Percentiles rank a stretch among this genome's conserved stretches.
phyloP scores from a whole-genome alignment of 2,888 invertebrate species.

The Linnaemya vulpina region DNA sequence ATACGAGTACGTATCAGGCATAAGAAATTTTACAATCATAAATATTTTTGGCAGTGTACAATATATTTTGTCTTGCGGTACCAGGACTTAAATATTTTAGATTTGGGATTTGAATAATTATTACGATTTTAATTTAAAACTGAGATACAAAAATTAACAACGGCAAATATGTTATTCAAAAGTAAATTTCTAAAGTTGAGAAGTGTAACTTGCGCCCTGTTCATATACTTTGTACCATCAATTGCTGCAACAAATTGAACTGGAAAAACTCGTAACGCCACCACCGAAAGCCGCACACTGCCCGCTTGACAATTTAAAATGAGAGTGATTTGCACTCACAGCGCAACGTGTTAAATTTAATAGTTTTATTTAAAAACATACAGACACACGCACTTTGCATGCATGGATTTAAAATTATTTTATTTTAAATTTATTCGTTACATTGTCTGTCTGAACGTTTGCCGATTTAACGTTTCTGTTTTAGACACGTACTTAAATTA shows the following conservation, averaged over 20 bases:
- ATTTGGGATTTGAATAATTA: no score
- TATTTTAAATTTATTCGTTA: constrained; percentile 54
- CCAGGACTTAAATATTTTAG: no score
- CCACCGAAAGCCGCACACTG: constrained; percentile 40
- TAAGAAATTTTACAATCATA: no score
- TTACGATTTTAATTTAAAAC: no score
- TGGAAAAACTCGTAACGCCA: constrained; percentile 51
- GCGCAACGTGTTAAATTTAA: constrained; percentile 73
- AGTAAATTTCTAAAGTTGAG: constrained; percentile 34
- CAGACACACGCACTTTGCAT: constrained; percentile 19
- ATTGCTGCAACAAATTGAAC: constrained; percentile 7
- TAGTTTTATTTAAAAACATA: constrained; percentile 24
- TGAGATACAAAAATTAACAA: no score
- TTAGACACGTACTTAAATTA: constrained; percentile 68
- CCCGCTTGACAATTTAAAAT: constrained; percentile 73
- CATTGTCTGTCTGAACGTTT: constrained; percentile 40
- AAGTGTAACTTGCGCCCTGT: background rate
- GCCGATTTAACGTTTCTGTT: constrained; percentile 59
- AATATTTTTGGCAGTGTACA: no score
- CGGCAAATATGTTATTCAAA: constrained; percentile 34
- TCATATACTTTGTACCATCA: background rate
- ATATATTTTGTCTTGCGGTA: no score
- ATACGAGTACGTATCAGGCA: no score
- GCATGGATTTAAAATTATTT: constrained; percentile 47
- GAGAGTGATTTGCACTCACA: constrained; percentile 81